Percentiles rank a stretch among this genome's conserved stretches.
phyloP scores from a whole-genome alignment of 2,113 vertebrate genomes.

The Calypte anna region DNA sequence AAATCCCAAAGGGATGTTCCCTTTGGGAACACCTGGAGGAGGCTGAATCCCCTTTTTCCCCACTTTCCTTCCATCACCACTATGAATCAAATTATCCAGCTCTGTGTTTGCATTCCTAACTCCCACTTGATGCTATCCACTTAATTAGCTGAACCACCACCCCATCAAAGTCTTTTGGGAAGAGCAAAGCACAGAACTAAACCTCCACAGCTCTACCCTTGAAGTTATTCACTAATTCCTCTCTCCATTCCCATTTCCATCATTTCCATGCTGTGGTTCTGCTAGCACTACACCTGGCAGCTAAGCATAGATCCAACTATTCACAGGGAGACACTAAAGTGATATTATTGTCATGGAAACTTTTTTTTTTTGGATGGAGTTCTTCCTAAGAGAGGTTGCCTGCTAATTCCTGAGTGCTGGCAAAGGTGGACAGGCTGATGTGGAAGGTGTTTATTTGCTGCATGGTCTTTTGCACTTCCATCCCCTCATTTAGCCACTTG shows the following conservation, averaged over 20 bases:
- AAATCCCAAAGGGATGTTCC: neutral
- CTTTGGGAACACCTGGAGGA: neutral
- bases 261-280: neutral
- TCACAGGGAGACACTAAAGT: neutral
- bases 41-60: neutral
- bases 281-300: neutral
- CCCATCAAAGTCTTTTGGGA: neutral
- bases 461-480: neutral
- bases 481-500: neutral
- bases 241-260: neutral
- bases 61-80: neutral
- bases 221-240: neutral
- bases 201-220: neutral
- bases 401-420: neutral
- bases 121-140: fast-evolving
- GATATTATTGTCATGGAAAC: neutral
- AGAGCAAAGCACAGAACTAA: neutral
- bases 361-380: fast-evolving
- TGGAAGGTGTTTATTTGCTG: neutral
- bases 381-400: neutral
- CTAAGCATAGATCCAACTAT: neutral
- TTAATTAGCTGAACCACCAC: neutral
- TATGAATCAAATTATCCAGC: neutral
- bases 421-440: neutral
- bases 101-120: neutral